Conservation (phyloP, 2,888 invertebrate species). For the Pomacea canaliculata region DNA sequence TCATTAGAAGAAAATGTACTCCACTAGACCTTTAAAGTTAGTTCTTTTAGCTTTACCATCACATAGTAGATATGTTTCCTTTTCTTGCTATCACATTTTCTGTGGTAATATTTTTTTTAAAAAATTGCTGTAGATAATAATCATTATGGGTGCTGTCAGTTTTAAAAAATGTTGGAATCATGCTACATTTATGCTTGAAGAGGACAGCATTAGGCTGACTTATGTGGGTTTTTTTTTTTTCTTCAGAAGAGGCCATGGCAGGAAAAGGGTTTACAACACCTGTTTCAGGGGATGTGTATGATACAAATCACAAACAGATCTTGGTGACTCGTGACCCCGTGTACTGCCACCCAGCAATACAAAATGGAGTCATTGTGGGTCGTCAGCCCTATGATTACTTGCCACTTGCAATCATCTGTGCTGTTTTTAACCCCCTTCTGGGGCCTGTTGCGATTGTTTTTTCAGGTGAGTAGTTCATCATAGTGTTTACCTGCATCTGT, state of each 20-base stretch:
- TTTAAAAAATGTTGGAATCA: no score
- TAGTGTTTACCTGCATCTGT: neutral
- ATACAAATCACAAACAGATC: conserved; percentile 48
- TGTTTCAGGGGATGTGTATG: conserved; percentile 31
- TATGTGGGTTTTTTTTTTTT: neutral
- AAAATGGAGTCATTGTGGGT: conserved; percentile 57
- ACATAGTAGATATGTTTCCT: no score
- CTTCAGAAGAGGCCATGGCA: neutral
- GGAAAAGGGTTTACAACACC: conserved; percentile 29
- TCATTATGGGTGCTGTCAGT: no score
- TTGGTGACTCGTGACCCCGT: conserved; percentile 59
- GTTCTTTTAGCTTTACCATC: no score
- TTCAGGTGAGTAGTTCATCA: conserved; percentile 47
- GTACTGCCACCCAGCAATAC: conserved; percentile 51
- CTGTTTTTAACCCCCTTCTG: conserved; percentile 53
- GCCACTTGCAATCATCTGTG: conserved; percentile 47
- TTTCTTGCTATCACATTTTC: no score
- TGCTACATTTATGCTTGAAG: no score
- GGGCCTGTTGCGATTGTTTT: conserved; percentile 58
- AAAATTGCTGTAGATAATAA: no score
- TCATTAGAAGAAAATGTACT: no score
- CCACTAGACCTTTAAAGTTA: no score
- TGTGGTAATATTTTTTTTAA: no score
- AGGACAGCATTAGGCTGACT: no score
- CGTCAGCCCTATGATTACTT: conserved; percentile 53